Base-by-base conservation (phyloP, 2,113 vertebrate genomes). In the Heterotilapia buettikoferi region DNA sequence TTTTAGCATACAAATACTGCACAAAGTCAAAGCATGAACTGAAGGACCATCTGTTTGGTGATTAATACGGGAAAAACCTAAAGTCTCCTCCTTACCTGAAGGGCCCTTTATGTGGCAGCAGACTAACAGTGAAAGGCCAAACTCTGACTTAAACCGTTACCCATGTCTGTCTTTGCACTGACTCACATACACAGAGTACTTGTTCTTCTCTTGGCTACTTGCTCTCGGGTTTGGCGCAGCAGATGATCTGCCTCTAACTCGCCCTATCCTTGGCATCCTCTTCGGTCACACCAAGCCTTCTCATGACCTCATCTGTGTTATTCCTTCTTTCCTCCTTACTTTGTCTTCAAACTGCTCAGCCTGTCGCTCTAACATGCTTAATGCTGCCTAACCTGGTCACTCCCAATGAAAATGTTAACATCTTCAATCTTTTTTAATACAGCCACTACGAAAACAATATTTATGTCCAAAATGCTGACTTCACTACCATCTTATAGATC, bases 41-140 rank as follows among this genome's bases (percentile, higher is more conserved):
- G 56, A 26, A 31, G 56, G 56, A 59, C 7, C 26, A 59, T 59
- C 26, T 59, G 13, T 1, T 57, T 57, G 24, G 7, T 57, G 24
- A 57, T 57, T 57, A 16, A 29, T 1, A 29, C 0, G 5, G 24
- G 13, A 59, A 59, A 59, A 59, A 18, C 26, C 57, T 2, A 33
- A 61, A 63, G 59, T 11, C 59, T 63, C 59, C 5, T 63, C 0
- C 12, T 2, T 56, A 12, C 38, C n/a, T n/a, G n/a, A n/a, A n/a
- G 18, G 19, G 18, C 19, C 9, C 38, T 26, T 73, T 26, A 0
- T 26, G 36, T 43, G 63, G 0, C 12, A 73, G 8, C 68, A 45
- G 13, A 45, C 21, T 40, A 45, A 63, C 16, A 33, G 36, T 13
- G 5, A 50, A n/a, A 61, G 57, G 29, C 14, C 57, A 6, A 2